Conservation (phyloP, 1,140 invertebrate species). For the Himalopsyche phryganea region DNA sequence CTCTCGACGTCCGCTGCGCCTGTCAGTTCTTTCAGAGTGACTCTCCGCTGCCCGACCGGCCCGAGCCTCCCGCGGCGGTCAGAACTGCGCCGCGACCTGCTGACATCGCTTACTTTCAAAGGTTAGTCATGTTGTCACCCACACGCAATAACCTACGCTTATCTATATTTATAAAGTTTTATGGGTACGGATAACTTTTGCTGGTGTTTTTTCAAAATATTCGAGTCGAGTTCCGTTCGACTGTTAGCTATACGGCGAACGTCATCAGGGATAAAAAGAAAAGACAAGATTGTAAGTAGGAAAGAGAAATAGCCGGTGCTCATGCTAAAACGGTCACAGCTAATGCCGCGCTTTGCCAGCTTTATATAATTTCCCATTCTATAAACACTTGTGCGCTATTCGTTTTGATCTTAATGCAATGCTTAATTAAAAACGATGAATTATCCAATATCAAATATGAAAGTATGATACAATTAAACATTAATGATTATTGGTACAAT, state of each 20-base stretch:
- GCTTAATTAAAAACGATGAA: too few relatives aligned
- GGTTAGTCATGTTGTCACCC: conserved; percentile 38
- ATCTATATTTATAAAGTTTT: conserved; percentile 1
- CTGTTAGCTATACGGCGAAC: too few relatives aligned
- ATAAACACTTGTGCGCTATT: too few relatives aligned
- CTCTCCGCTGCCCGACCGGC: conserved; percentile 65
- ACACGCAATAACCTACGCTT: not conserved
- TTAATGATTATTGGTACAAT: too few relatives aligned
- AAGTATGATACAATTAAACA: too few relatives aligned
- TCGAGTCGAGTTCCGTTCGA: not conserved
- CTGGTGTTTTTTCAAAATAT: not conserved
- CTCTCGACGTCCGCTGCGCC: conserved; percentile 74
- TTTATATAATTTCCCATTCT: too few relatives aligned
- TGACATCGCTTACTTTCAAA: conserved; percentile 45
- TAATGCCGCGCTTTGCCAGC: too few relatives aligned
- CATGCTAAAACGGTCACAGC: conserved; percentile 17
- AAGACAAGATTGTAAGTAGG: not conserved
- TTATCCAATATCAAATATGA: too few relatives aligned
- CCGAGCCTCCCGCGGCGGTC: conserved; percentile 48
- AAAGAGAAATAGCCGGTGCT: conserved; percentile 8
- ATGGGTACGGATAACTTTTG: too few relatives aligned
- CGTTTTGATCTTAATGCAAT: too few relatives aligned
- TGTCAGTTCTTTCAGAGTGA: conserved; percentile 81
- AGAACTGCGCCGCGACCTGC: conserved; percentile 52
- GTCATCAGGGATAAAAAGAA: not conserved